Base-by-base conservation (phyloP, 2,113 vertebrate species). In the Phaethon lepturus region DNA sequence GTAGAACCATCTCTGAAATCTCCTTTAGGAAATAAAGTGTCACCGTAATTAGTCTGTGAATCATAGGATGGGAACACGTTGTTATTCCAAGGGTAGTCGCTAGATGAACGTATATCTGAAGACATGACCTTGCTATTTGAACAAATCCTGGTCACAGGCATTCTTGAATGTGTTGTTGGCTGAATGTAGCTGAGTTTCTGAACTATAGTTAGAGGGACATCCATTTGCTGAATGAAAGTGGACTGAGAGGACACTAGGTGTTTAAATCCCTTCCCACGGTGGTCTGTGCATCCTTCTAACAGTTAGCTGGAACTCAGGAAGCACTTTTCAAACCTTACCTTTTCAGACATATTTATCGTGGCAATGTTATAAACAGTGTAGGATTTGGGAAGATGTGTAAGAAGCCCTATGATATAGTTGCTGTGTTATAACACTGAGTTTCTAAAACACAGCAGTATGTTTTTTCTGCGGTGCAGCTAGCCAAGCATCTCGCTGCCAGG, bases 401-500 rank as follows among this genome's bases (percentile, higher is more conserved):
- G 86, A 74, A 47, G 6, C 11, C n/a, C 31, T 58, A 4, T 53
- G 69, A 42, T 86, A 91, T 68, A 89, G 80, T 53, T 92, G 44
- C 62, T 72, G 33, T 26, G 58, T 52, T 93, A 23, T 67, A 87
- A 64, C 49, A 42, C 12, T 15, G 33, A 69, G 35, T 45, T 93
- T 90, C 83, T 95, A 64, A 78, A 95, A 38, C 45, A 45, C 18
- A 84, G 76, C 56, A 75, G 60, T 67, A 49, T 89, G 26, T 50
- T 92, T 93, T 93, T 81, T 33, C 62, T 86, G 55, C 45, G 42
- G 73, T 17, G 0, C 49, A 85, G 69, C 80, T 72, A 67, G 68
- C 78, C 67, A 83, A 78, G 67, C 16, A n/a, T 60, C 45, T 90
- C 4, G 2, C 44, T 97, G 95, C 93, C 97, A 95, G 94, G 53